phyloP scores from a whole-genome alignment of 2,113 vertebrate species.

The Ptyas mucosa region DNA sequence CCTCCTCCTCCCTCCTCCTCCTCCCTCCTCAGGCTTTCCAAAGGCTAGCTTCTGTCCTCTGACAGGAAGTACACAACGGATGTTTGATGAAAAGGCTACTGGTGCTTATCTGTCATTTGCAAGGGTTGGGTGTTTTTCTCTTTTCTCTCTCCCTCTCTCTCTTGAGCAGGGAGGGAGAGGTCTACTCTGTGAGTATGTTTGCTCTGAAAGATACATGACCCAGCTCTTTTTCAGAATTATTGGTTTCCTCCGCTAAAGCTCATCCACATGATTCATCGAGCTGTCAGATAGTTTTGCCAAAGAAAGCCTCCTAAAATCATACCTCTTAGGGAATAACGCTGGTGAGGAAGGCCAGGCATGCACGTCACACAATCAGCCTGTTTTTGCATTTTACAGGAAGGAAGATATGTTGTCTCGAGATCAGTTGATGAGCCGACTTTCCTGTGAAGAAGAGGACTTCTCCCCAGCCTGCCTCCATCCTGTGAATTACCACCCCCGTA shows the following conservation, averaged over 20 bases:
- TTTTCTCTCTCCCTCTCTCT: neutral
- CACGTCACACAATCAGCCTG: slow-evolving; percentile 59
- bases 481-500: slow-evolving; percentile 69
- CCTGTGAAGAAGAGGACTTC: slow-evolving; percentile 66
- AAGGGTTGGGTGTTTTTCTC: neutral
- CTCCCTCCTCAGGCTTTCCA: neutral
- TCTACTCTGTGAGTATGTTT: slow-evolving; percentile 41
- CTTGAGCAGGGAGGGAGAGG: neutral
- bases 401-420: slow-evolving; percentile 71
- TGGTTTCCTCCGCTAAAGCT: slow-evolving; percentile 38
- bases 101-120: slow-evolving; percentile 54
- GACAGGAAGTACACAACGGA: slow-evolving; percentile 53
- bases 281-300: slow-evolving; percentile 36
- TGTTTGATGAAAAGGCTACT: slow-evolving; percentile 58
- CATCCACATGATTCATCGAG: slow-evolving; percentile 48
- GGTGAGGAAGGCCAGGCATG: slow-evolving; percentile 45
- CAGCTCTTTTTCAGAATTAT: slow-evolving; percentile 47
- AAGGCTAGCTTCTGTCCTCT: slow-evolving; percentile 7
- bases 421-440: slow-evolving; percentile 74
- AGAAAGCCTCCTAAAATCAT: slow-evolving; percentile 23
- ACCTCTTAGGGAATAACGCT: slow-evolving; percentile 38
- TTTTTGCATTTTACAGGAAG: slow-evolving; percentile 69
- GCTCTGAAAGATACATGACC: slow-evolving; percentile 48
- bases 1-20: neutral
- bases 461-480: slow-evolving; percentile 26